Percentiles rank a stretch among this genome's conserved stretches.
Conservation (phyloP, 92 coral and sea anemone genomes). For the Micromussa lordhowensis region DNA sequence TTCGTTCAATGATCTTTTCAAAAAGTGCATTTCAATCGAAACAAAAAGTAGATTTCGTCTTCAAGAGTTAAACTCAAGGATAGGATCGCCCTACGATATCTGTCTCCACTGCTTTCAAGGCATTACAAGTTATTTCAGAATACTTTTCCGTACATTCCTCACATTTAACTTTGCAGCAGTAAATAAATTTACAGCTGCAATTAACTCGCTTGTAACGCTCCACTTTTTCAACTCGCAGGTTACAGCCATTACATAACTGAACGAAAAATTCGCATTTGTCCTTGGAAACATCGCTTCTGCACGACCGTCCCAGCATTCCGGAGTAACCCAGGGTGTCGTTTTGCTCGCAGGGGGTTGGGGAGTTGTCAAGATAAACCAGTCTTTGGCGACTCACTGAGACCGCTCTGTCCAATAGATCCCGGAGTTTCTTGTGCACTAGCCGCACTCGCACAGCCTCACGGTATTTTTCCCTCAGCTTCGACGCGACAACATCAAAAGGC, state of each 20-base stretch:
- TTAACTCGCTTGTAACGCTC: constrained; percentile 11
- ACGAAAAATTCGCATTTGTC: neutral
- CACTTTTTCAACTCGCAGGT: constrained; percentile 37
- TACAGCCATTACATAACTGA: constrained; percentile 69
- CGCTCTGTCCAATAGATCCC: neutral
- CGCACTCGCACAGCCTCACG: constrained; percentile 25
- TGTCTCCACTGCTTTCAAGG: neutral
- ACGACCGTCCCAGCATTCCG: constrained; percentile 78
- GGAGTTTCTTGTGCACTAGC: constrained; percentile 51
- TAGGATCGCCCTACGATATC: too few species aligned
- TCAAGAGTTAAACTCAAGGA: too few species aligned
- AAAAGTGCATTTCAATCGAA: too few species aligned
- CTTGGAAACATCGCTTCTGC: constrained; percentile 50
- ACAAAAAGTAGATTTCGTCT: too few species aligned
- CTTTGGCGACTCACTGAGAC: constrained; percentile 2
- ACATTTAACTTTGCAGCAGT: constrained; percentile 82
- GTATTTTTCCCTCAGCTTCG: constrained; percentile 11
- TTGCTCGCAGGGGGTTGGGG: constrained; percentile 77
- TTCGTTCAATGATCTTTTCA: too few species aligned
- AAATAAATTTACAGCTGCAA: constrained; percentile 76
- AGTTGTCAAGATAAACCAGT: constrained; percentile 63
- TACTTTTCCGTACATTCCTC: constrained; percentile 34
- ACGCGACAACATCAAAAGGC: neutral
- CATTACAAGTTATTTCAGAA: neutral
- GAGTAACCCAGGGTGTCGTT: constrained; percentile 59